Base-by-base conservation (phyloP, 1,140 invertebrate genomes). In the Drosophila burlai region DNA sequence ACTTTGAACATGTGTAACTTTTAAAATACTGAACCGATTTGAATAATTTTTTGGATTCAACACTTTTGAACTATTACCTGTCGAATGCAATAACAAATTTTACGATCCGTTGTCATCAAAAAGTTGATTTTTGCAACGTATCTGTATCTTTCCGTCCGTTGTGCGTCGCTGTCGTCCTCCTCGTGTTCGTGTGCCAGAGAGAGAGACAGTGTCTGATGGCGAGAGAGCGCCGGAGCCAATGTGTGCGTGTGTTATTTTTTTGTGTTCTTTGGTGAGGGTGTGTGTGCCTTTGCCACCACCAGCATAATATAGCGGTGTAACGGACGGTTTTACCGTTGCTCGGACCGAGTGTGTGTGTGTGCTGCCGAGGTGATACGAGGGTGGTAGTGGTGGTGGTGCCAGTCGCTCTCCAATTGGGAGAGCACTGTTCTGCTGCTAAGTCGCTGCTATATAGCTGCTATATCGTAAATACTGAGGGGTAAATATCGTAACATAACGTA, bases 291-390 rank as follows among this genome's bases (percentile, higher is more conserved):
- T 58, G 77, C 79, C 85, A 89, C 81, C 85, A 89, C 87, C 87
- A 89, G 77, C 84, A 84, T 86, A 87, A 80, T 58, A 79, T 63
- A 85, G 78, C 74, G 68, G 83, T 87, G 80, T 83, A 87, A 89
- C 80, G 76, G 83, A 89, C 80, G 76, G 83, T 78, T 72, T 57
- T 73, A 80, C 80, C 83, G 83, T 86, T 79, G 64, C 74, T 67
- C 63, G 64, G 31, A 13, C 21, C 64, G 55, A 24, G 38, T 71
- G 24, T 65, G 21, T 59, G 78, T 80, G 74, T 26, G 75, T 77
- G 43, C 45, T 55, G 60, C 64, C 65, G 79, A 76, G 75, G 66
- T 76, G 62, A 72, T 78, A 82, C 65, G 74, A 63, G 52, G 75
- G 76, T 73, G 50, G 57, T 66, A 38, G 69, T 80, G 55, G 52